These are phyloP conservation scores for Strix aluco DNA, from an alignment of 2,113 vertebrate species.

Conservation along the genomic window DNA sequence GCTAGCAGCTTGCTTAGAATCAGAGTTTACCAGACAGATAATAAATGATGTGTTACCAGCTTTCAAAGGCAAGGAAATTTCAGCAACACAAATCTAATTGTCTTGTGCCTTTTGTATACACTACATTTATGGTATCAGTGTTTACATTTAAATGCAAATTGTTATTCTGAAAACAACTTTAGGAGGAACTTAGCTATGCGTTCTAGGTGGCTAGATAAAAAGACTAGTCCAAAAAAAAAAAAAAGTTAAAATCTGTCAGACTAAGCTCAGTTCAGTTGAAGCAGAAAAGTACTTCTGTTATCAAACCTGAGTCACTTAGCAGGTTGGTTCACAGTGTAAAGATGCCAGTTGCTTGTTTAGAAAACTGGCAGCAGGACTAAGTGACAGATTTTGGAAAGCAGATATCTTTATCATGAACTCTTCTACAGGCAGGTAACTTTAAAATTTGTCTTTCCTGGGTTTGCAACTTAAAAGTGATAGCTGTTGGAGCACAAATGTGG, in stretches of 20 bases:
- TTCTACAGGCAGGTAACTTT: not conserved
- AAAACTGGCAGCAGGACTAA: not conserved
- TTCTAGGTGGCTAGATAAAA: not conserved
- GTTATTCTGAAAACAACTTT: not conserved
- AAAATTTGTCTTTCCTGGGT: not conserved
- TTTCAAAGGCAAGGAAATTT: conserved; percentile 46
- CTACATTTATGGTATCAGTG: conserved; percentile 28
- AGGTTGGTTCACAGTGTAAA: not conserved
- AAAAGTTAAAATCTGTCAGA: not conserved
- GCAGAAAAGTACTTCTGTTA: not conserved
- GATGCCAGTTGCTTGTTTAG: not conserved
- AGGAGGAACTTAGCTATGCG: not conserved
- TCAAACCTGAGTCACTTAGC: not conserved
- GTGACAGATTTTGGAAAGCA: not conserved
- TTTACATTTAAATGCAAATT: conserved; percentile 61
- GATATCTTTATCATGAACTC: not conserved
- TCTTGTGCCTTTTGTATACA: conserved; percentile 69
- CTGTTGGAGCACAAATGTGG: not conserved
- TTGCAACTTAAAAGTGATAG: not conserved
- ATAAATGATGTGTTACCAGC: not conserved
- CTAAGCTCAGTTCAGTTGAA: not conserved
- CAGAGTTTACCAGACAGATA: not conserved
- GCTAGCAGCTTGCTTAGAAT: not conserved
- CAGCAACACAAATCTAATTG: conserved; percentile 28
- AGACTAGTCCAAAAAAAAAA: not conserved